These are phyloP conservation scores for Ephialtes manifestator DNA, from an alignment of 2,888 invertebrate species.

Conservation along the genomic window DNA sequence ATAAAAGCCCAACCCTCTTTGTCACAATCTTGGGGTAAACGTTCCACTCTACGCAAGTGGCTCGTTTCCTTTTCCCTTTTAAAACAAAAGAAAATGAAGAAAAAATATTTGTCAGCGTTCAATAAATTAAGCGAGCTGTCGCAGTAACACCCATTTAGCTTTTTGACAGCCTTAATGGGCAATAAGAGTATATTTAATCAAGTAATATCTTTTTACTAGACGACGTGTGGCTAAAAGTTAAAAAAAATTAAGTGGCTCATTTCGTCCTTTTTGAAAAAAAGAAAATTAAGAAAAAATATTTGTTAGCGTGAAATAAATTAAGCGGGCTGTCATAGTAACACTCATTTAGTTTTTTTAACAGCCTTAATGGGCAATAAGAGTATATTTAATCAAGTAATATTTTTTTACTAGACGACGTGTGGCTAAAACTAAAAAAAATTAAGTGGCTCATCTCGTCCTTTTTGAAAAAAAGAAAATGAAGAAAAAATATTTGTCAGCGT, in stretches of 20 bases:
- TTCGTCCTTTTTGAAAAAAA: too few species aligned
- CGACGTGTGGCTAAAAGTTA: too few species aligned
- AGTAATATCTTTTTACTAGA: too few species aligned
- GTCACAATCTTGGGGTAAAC: not conserved
- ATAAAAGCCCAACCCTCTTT: slow-evolving; percentile 6
- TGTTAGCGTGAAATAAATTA: too few species aligned
- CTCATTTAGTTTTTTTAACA: not conserved
- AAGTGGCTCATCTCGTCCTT: not conserved
- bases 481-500: not conserved
- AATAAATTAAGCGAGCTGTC: not conserved
- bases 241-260: too few species aligned
- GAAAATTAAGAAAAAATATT: too few species aligned
- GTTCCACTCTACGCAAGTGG: not conserved
- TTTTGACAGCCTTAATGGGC: not conserved
- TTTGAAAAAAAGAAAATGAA: not conserved
- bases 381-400: not conserved
- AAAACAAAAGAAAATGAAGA: not conserved
- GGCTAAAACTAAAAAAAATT: too few species aligned
- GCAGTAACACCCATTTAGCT: not conserved
- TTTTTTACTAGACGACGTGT: too few species aligned
- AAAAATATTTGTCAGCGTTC: not conserved
- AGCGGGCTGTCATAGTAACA: not conserved
- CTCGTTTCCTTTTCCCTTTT: not conserved
- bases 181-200: not conserved
- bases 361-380: not conserved